Evolutionary conservation across 2,113 vertebrate species (phyloP).

Genomic region (Anoplopoma fimbria): DNA sequence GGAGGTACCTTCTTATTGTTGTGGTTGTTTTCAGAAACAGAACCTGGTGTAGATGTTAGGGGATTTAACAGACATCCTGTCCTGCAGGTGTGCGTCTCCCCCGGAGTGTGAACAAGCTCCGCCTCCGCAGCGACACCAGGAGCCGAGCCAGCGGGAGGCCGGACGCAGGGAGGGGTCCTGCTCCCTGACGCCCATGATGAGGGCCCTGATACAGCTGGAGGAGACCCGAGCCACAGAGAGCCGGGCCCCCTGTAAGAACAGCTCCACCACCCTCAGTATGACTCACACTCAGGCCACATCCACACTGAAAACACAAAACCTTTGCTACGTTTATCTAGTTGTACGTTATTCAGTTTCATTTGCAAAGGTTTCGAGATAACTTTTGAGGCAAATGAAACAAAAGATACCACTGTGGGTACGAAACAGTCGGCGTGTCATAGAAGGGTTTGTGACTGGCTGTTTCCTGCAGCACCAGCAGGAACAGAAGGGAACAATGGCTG

Average conservation of each 20-base stretch:
- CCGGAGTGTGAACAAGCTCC: slow-evolving; percentile 70
- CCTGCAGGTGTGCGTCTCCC: slow-evolving; percentile 66
- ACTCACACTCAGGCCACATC: not conserved
- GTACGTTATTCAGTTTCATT: too few species aligned
- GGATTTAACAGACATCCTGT: not conserved
- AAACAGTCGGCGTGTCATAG: too few species aligned
- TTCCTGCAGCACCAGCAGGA: not conserved
- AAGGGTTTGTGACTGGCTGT: not conserved
- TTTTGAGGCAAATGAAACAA: not conserved
- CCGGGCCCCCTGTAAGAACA: slow-evolving; percentile 82
- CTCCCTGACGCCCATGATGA: slow-evolving; percentile 88
- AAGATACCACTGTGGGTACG: not conserved
- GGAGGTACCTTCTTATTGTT: slow-evolving; percentile 38
- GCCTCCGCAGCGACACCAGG: slow-evolving; percentile 43
- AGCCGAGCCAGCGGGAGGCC: slow-evolving; percentile 57
- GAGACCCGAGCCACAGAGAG: slow-evolving; percentile 89
- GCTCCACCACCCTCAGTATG: slow-evolving; percentile 38
- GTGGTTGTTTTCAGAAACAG: not conserved
- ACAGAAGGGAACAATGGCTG: not conserved
- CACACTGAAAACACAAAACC: not conserved
- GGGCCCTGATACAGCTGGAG: slow-evolving; percentile 91
- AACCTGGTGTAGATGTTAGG: not conserved
- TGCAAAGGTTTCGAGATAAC: too few species aligned
- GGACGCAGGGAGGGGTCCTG: slow-evolving; percentile 77
- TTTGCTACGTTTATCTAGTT: too few species aligned